A percentile compares a stretch with the other conserved stretches of the same genome.
phyloP scores from a whole-genome alignment of 2,888 invertebrate species.

The Eugnorisma glareosa region DNA sequence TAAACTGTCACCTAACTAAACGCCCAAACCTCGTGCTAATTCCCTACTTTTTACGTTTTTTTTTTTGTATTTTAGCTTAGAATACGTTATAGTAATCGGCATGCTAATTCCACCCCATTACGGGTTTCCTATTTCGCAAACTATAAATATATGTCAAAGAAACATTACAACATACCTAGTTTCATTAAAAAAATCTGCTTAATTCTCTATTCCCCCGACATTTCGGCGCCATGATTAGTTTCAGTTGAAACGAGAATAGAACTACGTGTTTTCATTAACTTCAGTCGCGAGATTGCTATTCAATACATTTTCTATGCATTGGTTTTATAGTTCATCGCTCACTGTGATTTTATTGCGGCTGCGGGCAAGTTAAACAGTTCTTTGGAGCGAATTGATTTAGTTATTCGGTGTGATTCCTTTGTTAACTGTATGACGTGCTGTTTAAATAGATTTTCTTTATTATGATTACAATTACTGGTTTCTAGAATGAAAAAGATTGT shows the following conservation, averaged over 20 bases:
- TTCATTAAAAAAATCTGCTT: constrained; percentile 24
- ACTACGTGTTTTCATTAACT: constrained; percentile 66
- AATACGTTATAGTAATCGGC: too few relatives aligned
- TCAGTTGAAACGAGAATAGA: constrained; percentile 28
- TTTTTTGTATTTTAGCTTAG: too few relatives aligned
- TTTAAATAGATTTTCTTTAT: too few relatives aligned
- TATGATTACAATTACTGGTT: too few relatives aligned
- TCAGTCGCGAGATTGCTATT: constrained; percentile 41
- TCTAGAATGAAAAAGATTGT: too few relatives aligned
- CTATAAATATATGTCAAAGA: too few relatives aligned
- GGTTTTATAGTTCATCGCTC: constrained; percentile 54
- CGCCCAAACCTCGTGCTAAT: too few relatives aligned
- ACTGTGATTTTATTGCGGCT: constrained; percentile 44
- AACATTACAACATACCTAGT: neutral
- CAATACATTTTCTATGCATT: constrained; percentile 60
- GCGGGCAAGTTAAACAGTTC: constrained; percentile 23
- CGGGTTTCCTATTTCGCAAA: too few relatives aligned
- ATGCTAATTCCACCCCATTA: too few relatives aligned
- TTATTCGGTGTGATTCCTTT: constrained; percentile 7
- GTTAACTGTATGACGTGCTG: neutral
- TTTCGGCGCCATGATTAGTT: constrained; percentile 57
- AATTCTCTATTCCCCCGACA: constrained; percentile 35
- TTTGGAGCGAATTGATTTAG: constrained; percentile 34
- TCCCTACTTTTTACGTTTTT: too few relatives aligned
- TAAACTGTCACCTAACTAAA: too few relatives aligned